phyloP scores from a whole-genome alignment of 2,113 vertebrate genomes.

The Rana temporaria region DNA sequence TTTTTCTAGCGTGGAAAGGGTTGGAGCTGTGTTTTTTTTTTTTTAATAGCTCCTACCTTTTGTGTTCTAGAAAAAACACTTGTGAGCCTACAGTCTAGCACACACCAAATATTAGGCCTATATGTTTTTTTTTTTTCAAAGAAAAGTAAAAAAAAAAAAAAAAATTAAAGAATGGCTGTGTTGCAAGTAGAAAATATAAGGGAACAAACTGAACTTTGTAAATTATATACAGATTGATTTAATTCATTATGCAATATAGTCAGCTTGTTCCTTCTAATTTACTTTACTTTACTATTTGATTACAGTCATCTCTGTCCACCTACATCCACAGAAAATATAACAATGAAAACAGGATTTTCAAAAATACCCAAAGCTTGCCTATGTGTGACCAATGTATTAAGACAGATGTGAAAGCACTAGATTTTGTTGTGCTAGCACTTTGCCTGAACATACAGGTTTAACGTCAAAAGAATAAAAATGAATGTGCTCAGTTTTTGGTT shows the following conservation, averaged over 20 bases:
- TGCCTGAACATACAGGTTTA: neutral
- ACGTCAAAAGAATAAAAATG: neutral
- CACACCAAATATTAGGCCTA: neutral
- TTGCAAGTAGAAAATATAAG: neutral
- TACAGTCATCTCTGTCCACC: slow-evolving; percentile 12
- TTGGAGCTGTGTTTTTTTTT: slow-evolving; percentile 26
- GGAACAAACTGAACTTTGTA: neutral
- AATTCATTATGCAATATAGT: neutral
- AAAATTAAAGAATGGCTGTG: no score
- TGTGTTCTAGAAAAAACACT: neutral
- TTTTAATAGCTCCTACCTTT: no score
- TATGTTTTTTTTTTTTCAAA: no score
- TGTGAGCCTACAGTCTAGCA: slow-evolving; percentile 14
- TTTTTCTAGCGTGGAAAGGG: slow-evolving; percentile 55
- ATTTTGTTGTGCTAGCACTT: neutral
- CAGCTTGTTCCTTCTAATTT: neutral
- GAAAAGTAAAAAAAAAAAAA: no score
- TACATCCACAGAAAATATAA: slow-evolving; percentile 2
- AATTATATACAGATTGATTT: neutral
- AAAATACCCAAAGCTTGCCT: slow-evolving; percentile 11
- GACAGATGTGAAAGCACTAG: slow-evolving; percentile 13
- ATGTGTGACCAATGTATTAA: slow-evolving; percentile 3
- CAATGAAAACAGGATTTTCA: neutral
- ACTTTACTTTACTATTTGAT: slow-evolving; percentile 43
- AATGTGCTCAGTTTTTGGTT: no score